Evolutionary conservation across 2,113 vertebrate genomes (phyloP), one percentile per base, ranked within the genome.

Genomic region (Mus spicilegus): DNA sequence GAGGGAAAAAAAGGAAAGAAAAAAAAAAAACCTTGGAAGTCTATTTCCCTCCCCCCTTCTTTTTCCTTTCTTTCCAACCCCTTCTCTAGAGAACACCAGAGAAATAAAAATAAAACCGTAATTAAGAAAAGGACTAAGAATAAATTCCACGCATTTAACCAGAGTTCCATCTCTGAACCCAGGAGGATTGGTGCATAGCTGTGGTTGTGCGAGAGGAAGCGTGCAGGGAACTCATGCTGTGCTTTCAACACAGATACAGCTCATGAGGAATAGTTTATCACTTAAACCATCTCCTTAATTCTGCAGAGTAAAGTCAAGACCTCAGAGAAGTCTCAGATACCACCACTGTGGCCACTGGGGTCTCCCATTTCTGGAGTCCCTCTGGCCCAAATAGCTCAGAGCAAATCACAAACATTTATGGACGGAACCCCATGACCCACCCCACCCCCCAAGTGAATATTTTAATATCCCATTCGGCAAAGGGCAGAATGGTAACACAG

Each of bases 261-360:
- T 97, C 95, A 96, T 96, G 93, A 93, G 97, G 97, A 97, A 97
- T 95, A 97, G 97, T 97, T 98, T 97, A 97, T 98, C 97, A 97
- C 95, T 96, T 91, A 91, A 95, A 91, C 92, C 97, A 96, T 97
- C 96, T 90, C 95, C 96, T 93, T 98, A 95, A 96, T 95, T 98
- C 98, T 97, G 94, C 96, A 91, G 95, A 96, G 82, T 76, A 95
- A 95, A 97, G 92, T 96, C 96, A 95, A 97, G 97, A 96, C 97
- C 97, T 97, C 97, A 94, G 54, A 96, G 58, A 96, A 78, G 94
- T 61, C 80, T 97, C 89, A 54, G 51, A 97, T 94, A 97, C 95
- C 93, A 96, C 95, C 54, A 75, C 91, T 54, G 14, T 24, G 12
- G 89, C 93, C 96, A 90, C 95, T 75, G 84, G 92, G 96, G 91